Percentiles rank a stretch among this genome's conserved stretches.
Evolutionary conservation across 2,888 invertebrate genomes (phyloP).

Genomic region (Lochmaea capreae): DNA sequence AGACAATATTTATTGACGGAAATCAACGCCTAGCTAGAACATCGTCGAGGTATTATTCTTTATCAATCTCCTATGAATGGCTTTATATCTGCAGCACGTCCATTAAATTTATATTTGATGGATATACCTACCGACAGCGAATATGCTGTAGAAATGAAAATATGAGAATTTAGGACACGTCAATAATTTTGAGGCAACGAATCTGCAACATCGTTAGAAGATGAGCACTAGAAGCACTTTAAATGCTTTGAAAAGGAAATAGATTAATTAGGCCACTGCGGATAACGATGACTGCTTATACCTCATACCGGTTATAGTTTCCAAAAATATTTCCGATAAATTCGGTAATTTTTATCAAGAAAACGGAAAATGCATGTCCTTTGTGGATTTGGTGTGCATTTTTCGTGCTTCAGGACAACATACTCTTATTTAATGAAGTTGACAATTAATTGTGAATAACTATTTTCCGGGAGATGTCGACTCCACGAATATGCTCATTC

Average conservation of each 20-base stretch:
- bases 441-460: no score
- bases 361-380: no score
- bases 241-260: background rate
- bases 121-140: constrained; percentile 3
- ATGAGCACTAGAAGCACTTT: background rate
- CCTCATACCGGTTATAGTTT: no score
- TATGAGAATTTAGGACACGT: constrained; percentile 20
- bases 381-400: no score
- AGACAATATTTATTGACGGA: no score
- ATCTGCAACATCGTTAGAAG: constrained; percentile 8
- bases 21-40: background rate
- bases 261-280: background rate
- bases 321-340: no score
- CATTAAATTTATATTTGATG: constrained; percentile 7
- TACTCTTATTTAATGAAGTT: no score
- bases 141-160: background rate
- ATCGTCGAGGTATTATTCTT: background rate
- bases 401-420: no score
- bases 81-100: background rate
- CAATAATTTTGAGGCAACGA: background rate
- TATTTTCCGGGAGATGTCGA: no score
- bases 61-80: background rate
- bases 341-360: no score
- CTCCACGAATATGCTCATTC: no score
- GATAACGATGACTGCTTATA: no score